Evolutionary conservation across 1,140 invertebrate genomes (phyloP).

Genomic region (Drosophila elegans): DNA sequence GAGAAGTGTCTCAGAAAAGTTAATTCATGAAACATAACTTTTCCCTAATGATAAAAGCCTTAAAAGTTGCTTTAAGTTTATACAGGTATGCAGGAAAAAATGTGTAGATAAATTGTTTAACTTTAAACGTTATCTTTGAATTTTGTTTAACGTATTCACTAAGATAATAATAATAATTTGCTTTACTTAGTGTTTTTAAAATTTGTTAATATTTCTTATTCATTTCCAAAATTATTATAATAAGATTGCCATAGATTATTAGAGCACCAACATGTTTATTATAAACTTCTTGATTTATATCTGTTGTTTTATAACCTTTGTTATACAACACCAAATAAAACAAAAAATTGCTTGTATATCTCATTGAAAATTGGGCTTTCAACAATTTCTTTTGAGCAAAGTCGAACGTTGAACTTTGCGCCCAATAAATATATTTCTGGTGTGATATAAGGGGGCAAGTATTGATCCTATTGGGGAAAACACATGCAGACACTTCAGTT

Average conservation of each 20-base stretch:
- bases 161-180: not conserved
- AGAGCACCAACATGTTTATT: no score
- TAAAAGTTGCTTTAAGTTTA: not conserved
- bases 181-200: not conserved
- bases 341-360: not conserved
- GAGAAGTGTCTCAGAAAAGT: slow-evolving; percentile 11
- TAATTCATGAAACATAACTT: slow-evolving; percentile 3
- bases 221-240: no score
- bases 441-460: slow-evolving; percentile 11
- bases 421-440: slow-evolving; percentile 47
- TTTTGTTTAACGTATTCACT: no score
- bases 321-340: no score
- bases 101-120: no score
- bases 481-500: slow-evolving; percentile 73
- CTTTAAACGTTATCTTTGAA: no score
- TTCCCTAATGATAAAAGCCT: not conserved
- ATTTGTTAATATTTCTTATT: no score
- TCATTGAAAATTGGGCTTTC: slow-evolving; percentile 53
- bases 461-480: slow-evolving; percentile 29
- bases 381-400: slow-evolving; percentile 21
- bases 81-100: no score
- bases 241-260: no score
- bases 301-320: no score
- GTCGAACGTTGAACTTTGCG: slow-evolving; percentile 65
- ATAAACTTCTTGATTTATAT: no score